Evolutionary conservation across 2,888 invertebrate genomes (phyloP).

Genomic region (Monochamus alternatus): DNA sequence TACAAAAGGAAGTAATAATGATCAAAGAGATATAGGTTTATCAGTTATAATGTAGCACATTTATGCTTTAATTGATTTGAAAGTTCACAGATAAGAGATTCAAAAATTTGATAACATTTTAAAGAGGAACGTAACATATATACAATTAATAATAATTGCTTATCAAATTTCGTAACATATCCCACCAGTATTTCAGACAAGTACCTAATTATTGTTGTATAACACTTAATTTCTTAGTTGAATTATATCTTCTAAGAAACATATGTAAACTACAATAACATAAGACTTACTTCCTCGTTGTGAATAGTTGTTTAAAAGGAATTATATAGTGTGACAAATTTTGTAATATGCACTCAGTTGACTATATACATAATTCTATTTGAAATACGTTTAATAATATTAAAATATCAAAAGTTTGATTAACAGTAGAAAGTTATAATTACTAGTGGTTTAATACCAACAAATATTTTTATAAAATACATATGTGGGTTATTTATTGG

Average conservation of each 20-base stretch:
- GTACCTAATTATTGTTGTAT: neutral
- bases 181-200: neutral
- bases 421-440: no score
- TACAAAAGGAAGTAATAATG: neutral
- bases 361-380: no score
- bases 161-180: neutral
- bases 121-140: neutral
- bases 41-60: neutral
- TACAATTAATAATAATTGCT: neutral
- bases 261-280: neutral
- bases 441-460: no score
- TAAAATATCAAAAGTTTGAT: no score
- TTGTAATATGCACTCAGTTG: no score
- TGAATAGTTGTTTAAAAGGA: no score
- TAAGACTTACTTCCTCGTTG: no score
- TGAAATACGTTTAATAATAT: no score
- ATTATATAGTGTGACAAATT: no score
- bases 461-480: no score
- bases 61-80: neutral
- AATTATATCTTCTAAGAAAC: neutral
- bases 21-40: neutral
- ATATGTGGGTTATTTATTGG: no score
- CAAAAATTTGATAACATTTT: neutral
- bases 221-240: neutral
- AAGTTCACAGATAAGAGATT: neutral